Evolutionary conservation across 2,113 vertebrate genomes (phyloP).

Genomic region (Pantherophis guttatus): DNA sequence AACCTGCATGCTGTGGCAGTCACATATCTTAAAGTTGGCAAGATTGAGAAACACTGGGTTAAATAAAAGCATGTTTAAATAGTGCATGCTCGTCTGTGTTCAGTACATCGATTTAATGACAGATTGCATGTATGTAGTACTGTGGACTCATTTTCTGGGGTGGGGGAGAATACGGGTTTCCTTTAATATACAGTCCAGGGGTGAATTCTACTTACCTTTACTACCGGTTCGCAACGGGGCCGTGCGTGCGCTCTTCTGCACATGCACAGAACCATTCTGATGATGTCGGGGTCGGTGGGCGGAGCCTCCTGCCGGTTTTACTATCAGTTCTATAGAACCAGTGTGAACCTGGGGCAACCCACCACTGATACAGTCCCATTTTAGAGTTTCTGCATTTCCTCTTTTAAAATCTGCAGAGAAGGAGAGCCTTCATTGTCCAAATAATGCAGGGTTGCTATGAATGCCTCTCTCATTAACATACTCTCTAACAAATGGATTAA

Average conservation of each 20-base stretch:
- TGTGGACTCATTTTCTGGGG: too few relatives aligned
- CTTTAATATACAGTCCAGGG: background rate
- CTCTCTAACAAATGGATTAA: background rate
- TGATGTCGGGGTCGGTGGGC: too few relatives aligned
- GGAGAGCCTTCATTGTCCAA: background rate
- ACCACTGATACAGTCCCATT: background rate
- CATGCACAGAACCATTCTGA: too few relatives aligned
- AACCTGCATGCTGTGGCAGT: background rate
- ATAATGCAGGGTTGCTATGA: background rate
- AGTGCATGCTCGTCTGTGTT: background rate
- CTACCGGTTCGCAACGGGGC: too few relatives aligned
- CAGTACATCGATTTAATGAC: background rate
- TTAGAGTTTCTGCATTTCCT: background rate
- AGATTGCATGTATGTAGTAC: background rate
- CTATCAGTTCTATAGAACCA: too few relatives aligned
- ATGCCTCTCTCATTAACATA: background rate
- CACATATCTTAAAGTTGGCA: background rate
- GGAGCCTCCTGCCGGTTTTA: too few relatives aligned
- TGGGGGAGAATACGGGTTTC: background rate
- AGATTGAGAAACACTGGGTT: background rate
- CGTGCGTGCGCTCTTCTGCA: too few relatives aligned
- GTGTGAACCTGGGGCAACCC: too few relatives aligned
- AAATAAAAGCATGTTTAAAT: background rate
- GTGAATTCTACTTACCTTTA: too few relatives aligned
- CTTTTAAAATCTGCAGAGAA: background rate